These are phyloP conservation scores for Entomobrya proxima DNA, from an alignment of 2,888 invertebrate species.

Conservation along the genomic window DNA sequence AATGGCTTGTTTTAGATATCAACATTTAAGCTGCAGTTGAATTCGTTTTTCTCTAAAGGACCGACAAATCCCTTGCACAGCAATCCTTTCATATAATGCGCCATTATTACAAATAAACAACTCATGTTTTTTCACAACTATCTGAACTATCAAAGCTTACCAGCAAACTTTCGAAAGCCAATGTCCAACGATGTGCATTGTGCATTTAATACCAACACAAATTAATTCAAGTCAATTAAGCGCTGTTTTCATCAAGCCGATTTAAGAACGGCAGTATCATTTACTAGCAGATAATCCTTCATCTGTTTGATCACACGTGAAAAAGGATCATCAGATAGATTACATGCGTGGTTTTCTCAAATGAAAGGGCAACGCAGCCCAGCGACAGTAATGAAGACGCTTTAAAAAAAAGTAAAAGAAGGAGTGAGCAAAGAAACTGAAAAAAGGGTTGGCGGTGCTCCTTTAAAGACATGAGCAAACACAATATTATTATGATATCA, in stretches of 20 bases:
- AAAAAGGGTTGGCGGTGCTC: too few species aligned
- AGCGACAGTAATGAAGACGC: constrained; percentile 14
- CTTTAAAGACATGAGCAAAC: too few species aligned
- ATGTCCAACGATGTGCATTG: not conserved
- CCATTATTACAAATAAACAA: not conserved
- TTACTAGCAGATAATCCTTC: constrained; percentile 38
- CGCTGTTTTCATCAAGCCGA: not conserved
- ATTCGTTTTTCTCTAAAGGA: not conserved
- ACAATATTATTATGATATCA: too few species aligned
- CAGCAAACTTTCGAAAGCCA: not conserved
- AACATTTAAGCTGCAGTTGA: constrained; percentile 42
- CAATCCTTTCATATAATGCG: constrained; percentile 26
- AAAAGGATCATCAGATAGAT: constrained; percentile 41
- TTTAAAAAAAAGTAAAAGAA: not conserved
- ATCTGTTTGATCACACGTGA: constrained; percentile 52
- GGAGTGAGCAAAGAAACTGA: not conserved
- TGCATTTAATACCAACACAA: too few species aligned
- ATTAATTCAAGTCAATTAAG: constrained; percentile 50
- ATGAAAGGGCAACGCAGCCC: constrained; percentile 17
- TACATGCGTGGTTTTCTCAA: not conserved
- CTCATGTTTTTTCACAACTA: not conserved
- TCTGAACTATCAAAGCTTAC: not conserved
- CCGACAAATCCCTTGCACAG: not conserved
- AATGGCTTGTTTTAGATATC: constrained; percentile 42
- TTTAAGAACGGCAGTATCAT: constrained; percentile 18